Conservation (phyloP, 2,113 vertebrate genomes). For the Numida meleagris region DNA sequence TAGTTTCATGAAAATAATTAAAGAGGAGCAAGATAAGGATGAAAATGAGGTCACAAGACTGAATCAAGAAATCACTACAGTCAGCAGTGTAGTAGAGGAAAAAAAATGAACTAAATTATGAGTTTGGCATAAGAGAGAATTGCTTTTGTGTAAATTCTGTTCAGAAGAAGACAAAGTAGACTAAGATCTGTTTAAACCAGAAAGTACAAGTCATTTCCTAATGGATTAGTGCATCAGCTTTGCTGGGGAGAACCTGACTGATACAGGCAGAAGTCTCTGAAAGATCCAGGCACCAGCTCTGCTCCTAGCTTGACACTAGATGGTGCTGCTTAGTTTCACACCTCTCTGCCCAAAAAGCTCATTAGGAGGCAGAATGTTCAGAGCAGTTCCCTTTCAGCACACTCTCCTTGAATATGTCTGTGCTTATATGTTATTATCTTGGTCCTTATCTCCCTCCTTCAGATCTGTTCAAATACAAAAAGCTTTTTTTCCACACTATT, state of each 20-base stretch:
- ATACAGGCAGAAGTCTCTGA: not conserved
- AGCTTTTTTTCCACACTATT: not conserved
- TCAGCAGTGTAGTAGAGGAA: not conserved
- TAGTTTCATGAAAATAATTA: slow-evolving; percentile 32
- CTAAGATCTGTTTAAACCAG: not conserved
- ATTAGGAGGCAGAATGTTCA: not conserved
- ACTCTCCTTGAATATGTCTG: not conserved
- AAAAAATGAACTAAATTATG: not conserved
- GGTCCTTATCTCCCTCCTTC: not conserved
- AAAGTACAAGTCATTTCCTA: not conserved
- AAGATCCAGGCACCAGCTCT: not conserved
- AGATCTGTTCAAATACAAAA: not conserved
- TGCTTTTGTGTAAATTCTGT: not conserved
- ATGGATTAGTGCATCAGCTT: not conserved
- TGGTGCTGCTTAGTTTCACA: not conserved
- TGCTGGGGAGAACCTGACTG: not conserved
- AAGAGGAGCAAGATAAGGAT: slow-evolving; percentile 37
- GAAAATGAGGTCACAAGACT: slow-evolving; percentile 46
- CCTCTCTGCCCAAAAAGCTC: not conserved
- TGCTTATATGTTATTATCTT: not conserved
- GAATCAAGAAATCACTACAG: slow-evolving; percentile 4
- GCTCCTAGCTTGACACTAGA: not conserved
- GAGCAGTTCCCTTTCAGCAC: not conserved
- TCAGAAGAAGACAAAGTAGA: not conserved
- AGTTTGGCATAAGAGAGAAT: not conserved